Evolutionary conservation across 2,888 invertebrate species (phyloP).

Genomic region (Xestia ashworthii): DNA sequence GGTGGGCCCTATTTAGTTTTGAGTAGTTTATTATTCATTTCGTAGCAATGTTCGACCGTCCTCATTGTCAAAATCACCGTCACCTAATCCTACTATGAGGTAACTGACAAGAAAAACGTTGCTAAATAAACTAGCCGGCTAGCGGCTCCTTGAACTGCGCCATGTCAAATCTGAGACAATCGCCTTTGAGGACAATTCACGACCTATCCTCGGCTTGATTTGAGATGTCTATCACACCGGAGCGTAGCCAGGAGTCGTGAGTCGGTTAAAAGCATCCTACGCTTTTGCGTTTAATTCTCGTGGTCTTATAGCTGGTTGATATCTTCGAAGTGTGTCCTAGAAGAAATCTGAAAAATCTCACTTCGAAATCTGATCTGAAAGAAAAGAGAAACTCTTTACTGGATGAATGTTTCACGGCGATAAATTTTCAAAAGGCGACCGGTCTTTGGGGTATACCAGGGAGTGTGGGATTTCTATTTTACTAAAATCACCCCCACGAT

Average conservation of each 20-base stretch:
- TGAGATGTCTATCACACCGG: constrained; percentile 60
- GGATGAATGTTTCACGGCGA: too few species aligned
- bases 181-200: constrained; percentile 63
- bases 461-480: too few species aligned
- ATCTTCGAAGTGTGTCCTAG: not conserved
- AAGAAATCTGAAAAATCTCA: not conserved
- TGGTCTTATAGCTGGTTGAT: not conserved
- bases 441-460: too few species aligned
- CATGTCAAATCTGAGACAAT: constrained; percentile 71
- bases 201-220: constrained; percentile 70
- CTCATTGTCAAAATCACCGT: constrained; percentile 60
- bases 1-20: too few species aligned
- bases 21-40: not conserved
- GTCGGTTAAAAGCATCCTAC: constrained; percentile 7
- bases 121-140: constrained; percentile 39
- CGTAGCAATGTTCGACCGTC: constrained; percentile 35
- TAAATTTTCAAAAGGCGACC: too few species aligned
- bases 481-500: too few species aligned
- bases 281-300: constrained; percentile 5
- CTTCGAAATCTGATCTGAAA: not conserved
- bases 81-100: constrained; percentile 10
- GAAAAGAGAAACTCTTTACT: not conserved
- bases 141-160: constrained; percentile 61
- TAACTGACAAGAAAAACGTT: constrained; percentile 39
- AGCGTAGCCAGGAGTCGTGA: constrained; percentile 42